These are phyloP conservation scores for Cecropterus lyciades DNA, from an alignment of 1,140 invertebrate species.

Conservation along the genomic window DNA sequence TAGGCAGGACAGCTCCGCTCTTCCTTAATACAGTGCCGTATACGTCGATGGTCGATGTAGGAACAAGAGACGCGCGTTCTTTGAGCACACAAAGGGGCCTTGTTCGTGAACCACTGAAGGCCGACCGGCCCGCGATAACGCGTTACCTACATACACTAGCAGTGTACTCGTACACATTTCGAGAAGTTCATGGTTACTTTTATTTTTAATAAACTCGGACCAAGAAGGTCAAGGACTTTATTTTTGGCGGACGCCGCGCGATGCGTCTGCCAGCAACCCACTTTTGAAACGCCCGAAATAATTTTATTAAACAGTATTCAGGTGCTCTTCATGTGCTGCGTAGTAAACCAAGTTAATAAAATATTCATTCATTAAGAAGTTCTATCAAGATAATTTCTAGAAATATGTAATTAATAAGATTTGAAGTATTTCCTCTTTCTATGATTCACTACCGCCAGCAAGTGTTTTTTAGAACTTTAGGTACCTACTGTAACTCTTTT, in stretches of 20 bases:
- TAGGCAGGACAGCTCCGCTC: constrained; percentile 28
- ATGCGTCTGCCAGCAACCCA: constrained; percentile 60
- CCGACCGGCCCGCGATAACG: constrained; percentile 61
- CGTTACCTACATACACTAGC: constrained; percentile 62
- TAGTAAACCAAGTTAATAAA: constrained; percentile 49
- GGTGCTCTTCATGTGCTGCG: constrained; percentile 46
- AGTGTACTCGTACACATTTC: constrained; percentile 60
- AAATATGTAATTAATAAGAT: not conserved
- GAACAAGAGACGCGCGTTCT: constrained; percentile 31
- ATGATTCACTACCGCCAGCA: too few relatives aligned
- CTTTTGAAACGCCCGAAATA: constrained; percentile 54
- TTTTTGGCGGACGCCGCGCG: constrained; percentile 70
- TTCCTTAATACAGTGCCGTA: constrained; percentile 45
- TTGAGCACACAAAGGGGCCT: constrained; percentile 66
- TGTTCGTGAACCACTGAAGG: constrained; percentile 76
- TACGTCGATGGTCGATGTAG: constrained; percentile 36
- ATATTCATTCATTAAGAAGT: constrained; percentile 46
- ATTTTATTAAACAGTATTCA: constrained; percentile 49
- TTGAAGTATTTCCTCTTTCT: too few relatives aligned
- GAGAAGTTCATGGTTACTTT: constrained; percentile 75
- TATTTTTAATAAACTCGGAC: constrained; percentile 74
- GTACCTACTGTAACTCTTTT: too few relatives aligned
- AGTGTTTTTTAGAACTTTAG: too few relatives aligned
- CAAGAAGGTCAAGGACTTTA: constrained; percentile 77
- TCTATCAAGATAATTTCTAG: constrained; percentile 10